A percentile compares a stretch with the other conserved stretches of the same genome.
phyloP scores from a whole-genome alignment of 23 tunicate species.

The Styela clava region DNA sequence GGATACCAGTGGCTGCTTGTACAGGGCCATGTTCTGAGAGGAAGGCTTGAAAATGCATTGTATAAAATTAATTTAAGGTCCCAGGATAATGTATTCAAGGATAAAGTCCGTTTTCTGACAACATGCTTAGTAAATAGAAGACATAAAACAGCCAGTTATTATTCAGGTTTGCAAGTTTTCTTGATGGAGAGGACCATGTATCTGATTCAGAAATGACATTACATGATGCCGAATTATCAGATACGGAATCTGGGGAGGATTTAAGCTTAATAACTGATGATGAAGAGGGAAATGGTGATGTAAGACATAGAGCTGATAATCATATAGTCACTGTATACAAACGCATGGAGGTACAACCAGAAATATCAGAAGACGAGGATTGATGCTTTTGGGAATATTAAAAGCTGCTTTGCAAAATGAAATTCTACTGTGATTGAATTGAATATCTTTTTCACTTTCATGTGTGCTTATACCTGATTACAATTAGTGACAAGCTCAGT shows the following conservation, averaged over 20 bases:
- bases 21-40: no score
- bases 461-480: no score
- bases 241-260: not conserved
- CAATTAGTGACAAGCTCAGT: no score
- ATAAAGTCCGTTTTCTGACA: no score
- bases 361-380: not conserved
- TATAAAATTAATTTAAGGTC: no score
- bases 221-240: slow-evolving; percentile 54
- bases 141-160: not conserved
- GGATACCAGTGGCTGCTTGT: no score
- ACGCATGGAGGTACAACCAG: not conserved
- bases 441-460: no score
- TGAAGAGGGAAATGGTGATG: not conserved
- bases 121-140: not conserved
- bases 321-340: not conserved
- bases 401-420: not conserved
- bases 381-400: not conserved
- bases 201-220: slow-evolving; percentile 40
- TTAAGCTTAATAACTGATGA: not conserved
- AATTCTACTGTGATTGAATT: no score
- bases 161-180: slow-evolving; percentile 60
- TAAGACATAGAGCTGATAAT: not conserved
- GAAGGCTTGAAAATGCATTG: no score
- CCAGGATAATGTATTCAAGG: no score
- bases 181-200: slow-evolving; percentile 61